Percentiles rank a stretch among this genome's conserved stretches.
phyloP scores from a whole-genome alignment of 1,140 invertebrate species.

The Oreohelix idahoensis region DNA sequence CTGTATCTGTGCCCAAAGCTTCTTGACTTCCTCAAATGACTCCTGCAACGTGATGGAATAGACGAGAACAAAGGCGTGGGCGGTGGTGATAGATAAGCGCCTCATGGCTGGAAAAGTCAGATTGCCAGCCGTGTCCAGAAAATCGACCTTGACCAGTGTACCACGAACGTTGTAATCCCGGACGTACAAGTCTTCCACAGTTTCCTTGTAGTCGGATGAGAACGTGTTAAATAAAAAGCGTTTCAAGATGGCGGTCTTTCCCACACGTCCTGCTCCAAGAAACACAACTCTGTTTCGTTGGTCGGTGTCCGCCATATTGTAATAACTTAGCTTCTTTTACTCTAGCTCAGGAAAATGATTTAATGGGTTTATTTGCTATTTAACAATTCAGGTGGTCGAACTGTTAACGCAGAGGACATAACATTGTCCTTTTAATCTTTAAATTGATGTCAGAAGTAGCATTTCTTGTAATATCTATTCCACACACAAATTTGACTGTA shows the following conservation, averaged over 20 bases:
- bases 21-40: slow-evolving; percentile 85
- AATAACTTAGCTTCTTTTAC: no score
- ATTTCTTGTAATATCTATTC: no score
- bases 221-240: slow-evolving; percentile 90
- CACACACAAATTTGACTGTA: no score
- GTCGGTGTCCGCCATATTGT: slow-evolving; percentile 73
- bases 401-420: no score
- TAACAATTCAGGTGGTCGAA: no score
- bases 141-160: slow-evolving; percentile 79
- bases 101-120: slow-evolving; percentile 67
- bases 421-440: no score
- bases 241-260: slow-evolving; percentile 90
- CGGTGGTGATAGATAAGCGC: slow-evolving; percentile 88
- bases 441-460: no score
- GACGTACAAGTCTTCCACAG: slow-evolving; percentile 91
- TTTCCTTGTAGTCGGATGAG: slow-evolving; percentile 87
- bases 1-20: slow-evolving; percentile 87
- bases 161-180: slow-evolving; percentile 84
- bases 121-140: slow-evolving; percentile 87
- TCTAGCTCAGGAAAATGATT: no score
- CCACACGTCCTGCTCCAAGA: slow-evolving; percentile 86
- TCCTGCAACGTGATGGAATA: slow-evolving; percentile 85
- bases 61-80: slow-evolving; percentile 90
- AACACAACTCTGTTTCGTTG: slow-evolving; percentile 86
- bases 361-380: no score